Evolutionary conservation across 2,113 vertebrate genomes (phyloP).

Genomic region (Tinamus guttatus): DNA sequence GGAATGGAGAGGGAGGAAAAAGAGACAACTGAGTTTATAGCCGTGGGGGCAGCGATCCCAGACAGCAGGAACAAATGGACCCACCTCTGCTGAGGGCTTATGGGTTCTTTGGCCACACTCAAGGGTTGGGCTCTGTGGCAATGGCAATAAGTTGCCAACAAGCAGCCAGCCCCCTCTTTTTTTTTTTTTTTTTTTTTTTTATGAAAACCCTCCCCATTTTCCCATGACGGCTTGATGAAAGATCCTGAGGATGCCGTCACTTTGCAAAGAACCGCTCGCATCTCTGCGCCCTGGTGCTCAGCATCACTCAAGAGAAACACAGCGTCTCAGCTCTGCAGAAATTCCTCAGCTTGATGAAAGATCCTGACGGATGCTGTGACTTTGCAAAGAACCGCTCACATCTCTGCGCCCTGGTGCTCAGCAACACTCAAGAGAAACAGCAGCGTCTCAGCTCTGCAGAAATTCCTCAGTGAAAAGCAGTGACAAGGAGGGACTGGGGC

Average conservation of each 20-base stretch:
- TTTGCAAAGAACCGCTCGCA: not conserved
- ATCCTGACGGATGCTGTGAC: not conserved
- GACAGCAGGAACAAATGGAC: not conserved
- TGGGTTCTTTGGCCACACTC: fast-evolving
- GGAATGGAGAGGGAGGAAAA: not conserved
- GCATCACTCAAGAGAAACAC: not conserved
- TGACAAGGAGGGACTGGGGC: not conserved
- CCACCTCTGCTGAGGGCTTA: not conserved
- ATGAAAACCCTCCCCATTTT: not conserved
- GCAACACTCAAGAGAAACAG: not conserved
- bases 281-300: not conserved
- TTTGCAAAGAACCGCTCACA: not conserved
- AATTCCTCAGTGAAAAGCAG: not conserved
- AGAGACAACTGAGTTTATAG: not conserved
- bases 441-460: not conserved
- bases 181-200: not conserved
- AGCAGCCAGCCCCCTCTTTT: too few species aligned
- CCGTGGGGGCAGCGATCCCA: not conserved
- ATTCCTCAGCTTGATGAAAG: not conserved
- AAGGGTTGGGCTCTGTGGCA: not conserved
- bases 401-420: not conserved
- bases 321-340: not conserved
- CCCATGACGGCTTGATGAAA: not conserved
- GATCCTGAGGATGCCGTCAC: not conserved
- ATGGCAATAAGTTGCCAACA: fast-evolving